These are phyloP conservation scores for Leucosticte australis DNA, from an alignment of 2,113 vertebrate genomes.

Conservation along the genomic window DNA sequence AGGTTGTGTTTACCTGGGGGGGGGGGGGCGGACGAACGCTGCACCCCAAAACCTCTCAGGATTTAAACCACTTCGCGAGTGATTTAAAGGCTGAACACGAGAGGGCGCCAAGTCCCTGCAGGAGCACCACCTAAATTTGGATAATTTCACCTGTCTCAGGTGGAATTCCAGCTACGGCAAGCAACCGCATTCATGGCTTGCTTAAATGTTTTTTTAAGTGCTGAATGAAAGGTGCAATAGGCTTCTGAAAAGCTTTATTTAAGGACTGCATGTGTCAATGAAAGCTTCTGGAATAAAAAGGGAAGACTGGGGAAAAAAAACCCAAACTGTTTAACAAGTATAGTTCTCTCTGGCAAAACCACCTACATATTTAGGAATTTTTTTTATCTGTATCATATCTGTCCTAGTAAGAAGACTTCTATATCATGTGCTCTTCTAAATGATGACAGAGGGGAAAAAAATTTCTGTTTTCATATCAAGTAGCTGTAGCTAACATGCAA, in stretches of 20 bases:
- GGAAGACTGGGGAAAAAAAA: accelerated
- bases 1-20: not conserved
- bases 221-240: not conserved
- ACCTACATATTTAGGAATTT: not conserved
- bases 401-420: not conserved
- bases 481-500: not conserved
- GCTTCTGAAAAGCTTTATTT: not conserved
- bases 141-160: accelerated
- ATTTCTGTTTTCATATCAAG: not conserved
- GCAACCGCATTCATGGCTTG: not conserved
- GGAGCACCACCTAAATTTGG: not conserved
- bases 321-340: not conserved
- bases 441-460: not conserved
- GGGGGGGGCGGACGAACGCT: not conserved
- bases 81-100: not conserved
- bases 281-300: not conserved
- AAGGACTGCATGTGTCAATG: not conserved
- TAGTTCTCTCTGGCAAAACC: not conserved
- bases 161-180: not conserved
- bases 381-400: not conserved
- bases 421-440: not conserved
- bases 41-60: not conserved
- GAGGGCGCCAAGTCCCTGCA: not conserved
- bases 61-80: not conserved
- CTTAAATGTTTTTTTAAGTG: not conserved